These are phyloP conservation scores for Acrocephalus arundinaceus DNA, from an alignment of 2,113 vertebrate species.

Conservation along the genomic window DNA sequence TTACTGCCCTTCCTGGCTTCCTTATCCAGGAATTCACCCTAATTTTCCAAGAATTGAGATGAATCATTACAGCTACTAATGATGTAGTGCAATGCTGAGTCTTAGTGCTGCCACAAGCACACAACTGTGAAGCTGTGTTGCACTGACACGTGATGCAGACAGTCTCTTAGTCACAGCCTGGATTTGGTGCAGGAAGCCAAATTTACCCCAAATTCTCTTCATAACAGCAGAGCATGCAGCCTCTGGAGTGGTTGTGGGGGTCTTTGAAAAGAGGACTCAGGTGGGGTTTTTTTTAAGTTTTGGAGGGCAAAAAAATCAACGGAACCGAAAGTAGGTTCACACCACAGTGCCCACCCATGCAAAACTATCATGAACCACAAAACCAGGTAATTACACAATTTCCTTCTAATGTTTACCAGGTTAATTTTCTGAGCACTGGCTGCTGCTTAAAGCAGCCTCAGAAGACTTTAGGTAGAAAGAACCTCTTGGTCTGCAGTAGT, in stretches of 20 bases:
- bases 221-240: neutral
- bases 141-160: neutral
- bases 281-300: neutral
- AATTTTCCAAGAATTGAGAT: neutral
- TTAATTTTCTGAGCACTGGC: neutral
- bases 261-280: neutral
- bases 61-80: neutral
- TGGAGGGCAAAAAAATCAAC: neutral
- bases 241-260: neutral
- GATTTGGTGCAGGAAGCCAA: neutral
- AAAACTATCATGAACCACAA: neutral
- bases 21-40: neutral
- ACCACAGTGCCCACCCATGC: slow-evolving; percentile 11
- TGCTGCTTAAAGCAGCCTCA: neutral
- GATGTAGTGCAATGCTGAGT: neutral
- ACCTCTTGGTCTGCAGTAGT: neutral
- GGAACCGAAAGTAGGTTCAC: slow-evolving; percentile 24
- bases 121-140: neutral
- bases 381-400: neutral
- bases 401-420: neutral
- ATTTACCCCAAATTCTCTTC: neutral
- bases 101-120: neutral
- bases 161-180: neutral
- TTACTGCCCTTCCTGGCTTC: neutral
- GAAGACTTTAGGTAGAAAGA: neutral